Base-by-base conservation (phyloP, 1,140 invertebrate genomes). In the Sesamia nonagrioides region DNA sequence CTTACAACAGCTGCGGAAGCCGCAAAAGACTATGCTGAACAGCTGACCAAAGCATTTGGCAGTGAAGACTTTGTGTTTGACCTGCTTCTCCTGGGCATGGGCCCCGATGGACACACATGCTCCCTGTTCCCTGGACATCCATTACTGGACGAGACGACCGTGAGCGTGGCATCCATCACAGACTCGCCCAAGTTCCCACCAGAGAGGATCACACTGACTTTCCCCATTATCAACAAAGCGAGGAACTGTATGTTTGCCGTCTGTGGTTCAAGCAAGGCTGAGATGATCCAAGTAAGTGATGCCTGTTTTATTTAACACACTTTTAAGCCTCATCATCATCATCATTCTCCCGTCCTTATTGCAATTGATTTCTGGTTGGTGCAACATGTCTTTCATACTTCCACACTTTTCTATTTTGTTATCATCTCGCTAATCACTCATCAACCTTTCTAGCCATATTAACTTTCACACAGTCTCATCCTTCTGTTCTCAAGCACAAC, bases 81-180 rank as follows among this genome's bases (percentile, higher is more conserved):
- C 93, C 87, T 99, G 17, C 92, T 99, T 2, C 93, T 99, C 7
- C 93, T 99, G 13, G 99, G 99, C 18, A 97, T 99, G 96, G 99
- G 99, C 0, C 99, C 99, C 15, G 99, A 99, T 96, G 99, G 99
- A 0, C 99, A 99, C 91, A 99, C 99, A 0, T 99, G 99, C 87
- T 99, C 99, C 0, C 93, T 99, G 9, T 99, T 99, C 95, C 99
- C 99, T 0, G 96, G 96, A 45, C 98, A 99, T 95, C 92, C 94
- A 6, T 89, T 98, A 6, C 92, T 98, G 0, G 88, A 97, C 2
- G 97, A 97, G 86, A 95, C 87, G 0, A 91, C 88, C 15, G 87
- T 96, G 4, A 98, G 98, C 96, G 97, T 99, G 5, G 98, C 98
- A 35, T 93, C 97, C 1, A 98, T 99, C 66, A 96, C 95, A 1